Percentiles rank a stretch among this genome's conserved stretches.
These are phyloP conservation scores for Perizoma flavofasciatum DNA, from an alignment of 2,888 invertebrate species.

Conservation along the genomic window DNA sequence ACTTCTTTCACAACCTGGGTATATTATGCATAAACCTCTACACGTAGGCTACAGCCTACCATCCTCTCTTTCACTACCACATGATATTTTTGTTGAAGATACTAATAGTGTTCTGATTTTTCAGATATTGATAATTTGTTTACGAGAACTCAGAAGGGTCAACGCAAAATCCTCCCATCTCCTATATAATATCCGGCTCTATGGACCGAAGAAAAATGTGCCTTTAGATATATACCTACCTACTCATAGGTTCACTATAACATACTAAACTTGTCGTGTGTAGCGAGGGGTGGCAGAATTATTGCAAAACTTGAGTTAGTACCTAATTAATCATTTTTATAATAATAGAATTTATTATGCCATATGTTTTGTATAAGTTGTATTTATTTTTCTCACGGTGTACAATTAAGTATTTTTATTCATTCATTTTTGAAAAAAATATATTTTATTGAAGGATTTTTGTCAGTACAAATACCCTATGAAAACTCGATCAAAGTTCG, in stretches of 20 bases:
- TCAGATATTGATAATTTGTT: not conserved
- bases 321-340: conserved; percentile 30
- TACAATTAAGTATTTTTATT: no score
- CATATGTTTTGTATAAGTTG: not conserved
- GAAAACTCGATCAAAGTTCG: no score
- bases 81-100: no score
- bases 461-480: not conserved
- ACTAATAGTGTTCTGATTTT: not conserved
- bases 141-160: not conserved
- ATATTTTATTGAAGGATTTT: not conserved
- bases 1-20: no score
- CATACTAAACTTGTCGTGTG: conserved; percentile 52
- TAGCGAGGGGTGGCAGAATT: conserved; percentile 67
- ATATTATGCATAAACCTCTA: no score
- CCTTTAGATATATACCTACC: not conserved
- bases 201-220: not conserved
- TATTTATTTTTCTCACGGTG: no score
- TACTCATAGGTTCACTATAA: no score
- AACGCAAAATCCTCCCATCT: conserved; percentile 7
- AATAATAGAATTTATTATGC: conserved; percentile 24
- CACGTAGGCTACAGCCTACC: no score
- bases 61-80: no score
- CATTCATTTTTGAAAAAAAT: not conserved
- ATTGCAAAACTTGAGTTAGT: conserved; percentile 42
- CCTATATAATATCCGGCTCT: conserved; percentile 1